Base-by-base conservation (phyloP, 2,888 invertebrate genomes). In the Pediacus dermestoides region DNA sequence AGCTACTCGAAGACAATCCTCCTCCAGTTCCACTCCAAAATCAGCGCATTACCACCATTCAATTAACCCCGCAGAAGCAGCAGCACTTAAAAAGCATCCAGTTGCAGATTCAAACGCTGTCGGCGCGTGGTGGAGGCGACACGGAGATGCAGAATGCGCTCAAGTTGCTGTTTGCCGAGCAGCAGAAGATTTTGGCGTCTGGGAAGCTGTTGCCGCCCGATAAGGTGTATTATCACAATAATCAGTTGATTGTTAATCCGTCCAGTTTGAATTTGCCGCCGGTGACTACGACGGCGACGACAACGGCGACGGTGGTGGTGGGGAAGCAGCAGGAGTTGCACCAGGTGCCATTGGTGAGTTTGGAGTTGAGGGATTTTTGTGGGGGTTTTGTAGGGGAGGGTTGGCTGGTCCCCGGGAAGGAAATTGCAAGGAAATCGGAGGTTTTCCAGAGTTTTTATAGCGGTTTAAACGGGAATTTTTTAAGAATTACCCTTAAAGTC, bases 41-140 rank as follows among this genome's bases (percentile, higher is more conserved):
- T 16, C 80, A 81, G 44, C 73, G 80, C 44, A 80, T 84, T 35
- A 84, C 83, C 58, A 82, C 83, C 6, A 84, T 85, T 48, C 84
- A 85, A 55, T 64, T 86, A 31, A 82, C 82, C 9, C 80, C 81
- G 7, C 83, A 84, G 55, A 85, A 84, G 57, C 85, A 85, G 59
- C 66, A 76, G 66, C 71, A 72, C 52, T 57, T 81, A 44, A 77
- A 78, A 57, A 75, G 74, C 39, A 76, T 84, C 6, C 82, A 83
- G 63, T 70, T 78, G 53, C 84, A 85, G 66, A 82, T 87, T 34
- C 79, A 81, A 58, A 74, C 76, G 31, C 67, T 86, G 34, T 74
- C 77, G 22, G 71, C 74, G 10, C 75, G 76, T 45, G 63, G 76
- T 49, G 63, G 63, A 2, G 66, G 68, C 44, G 46, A 59, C 1